Evolutionary conservation across 2,113 vertebrate genomes (phyloP).

Genomic region (Lophotis ruficrista): DNA sequence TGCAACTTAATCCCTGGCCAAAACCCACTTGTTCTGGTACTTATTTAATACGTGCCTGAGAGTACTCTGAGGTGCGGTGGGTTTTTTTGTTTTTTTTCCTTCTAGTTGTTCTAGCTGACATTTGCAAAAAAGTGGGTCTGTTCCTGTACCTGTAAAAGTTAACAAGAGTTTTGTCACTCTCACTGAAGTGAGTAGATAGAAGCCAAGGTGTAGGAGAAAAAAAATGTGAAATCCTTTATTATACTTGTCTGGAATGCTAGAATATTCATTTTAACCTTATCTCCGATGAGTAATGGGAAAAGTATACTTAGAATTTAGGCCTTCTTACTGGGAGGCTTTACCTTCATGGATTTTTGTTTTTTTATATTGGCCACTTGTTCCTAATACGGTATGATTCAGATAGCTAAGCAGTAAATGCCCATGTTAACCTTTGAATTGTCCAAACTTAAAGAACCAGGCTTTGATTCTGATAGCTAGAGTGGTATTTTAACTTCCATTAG

Average conservation of each 20-base stretch:
- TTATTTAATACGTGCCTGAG: background rate
- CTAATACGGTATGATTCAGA: background rate
- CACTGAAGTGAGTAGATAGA: background rate
- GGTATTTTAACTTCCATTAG: background rate
- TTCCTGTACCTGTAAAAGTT: slow-evolving; percentile 46
- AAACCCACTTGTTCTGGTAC: background rate
- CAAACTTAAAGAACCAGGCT: background rate
- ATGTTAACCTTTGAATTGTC: background rate
- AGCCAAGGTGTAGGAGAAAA: background rate
- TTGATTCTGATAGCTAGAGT: background rate
- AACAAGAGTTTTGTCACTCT: slow-evolving; percentile 16
- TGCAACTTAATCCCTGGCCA: background rate
- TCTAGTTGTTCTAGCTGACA: background rate
- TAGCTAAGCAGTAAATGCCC: background rate
- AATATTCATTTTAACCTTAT: background rate
- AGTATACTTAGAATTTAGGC: background rate
- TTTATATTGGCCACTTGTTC: background rate
- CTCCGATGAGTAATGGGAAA: background rate
- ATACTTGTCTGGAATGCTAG: background rate
- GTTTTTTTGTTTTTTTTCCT: background rate
- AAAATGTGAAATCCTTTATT: background rate
- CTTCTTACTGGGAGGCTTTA: background rate
- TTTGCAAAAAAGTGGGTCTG: slow-evolving; percentile 3
- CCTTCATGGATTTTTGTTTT: accelerated
- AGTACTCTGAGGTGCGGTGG: background rate